Evolutionary conservation across 2,113 vertebrate species (phyloP).

Genomic region (Nibea albiflora): DNA sequence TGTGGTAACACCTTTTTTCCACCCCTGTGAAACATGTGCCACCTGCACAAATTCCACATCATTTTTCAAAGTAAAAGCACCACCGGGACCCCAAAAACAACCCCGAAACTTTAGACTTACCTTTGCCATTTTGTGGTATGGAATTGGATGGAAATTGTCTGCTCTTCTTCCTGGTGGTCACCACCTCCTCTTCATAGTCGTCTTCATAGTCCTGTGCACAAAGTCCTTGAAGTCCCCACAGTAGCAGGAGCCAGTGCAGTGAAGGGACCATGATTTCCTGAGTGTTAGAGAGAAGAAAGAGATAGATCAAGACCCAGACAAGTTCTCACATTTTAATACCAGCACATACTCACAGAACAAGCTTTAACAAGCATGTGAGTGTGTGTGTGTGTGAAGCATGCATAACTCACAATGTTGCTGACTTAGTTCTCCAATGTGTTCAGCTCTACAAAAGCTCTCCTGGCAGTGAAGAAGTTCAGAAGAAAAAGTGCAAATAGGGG

Average conservation of each 20-base stretch:
- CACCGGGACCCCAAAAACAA: background rate
- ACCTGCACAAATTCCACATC: conserved; percentile 33
- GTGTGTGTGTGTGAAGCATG: conserved; percentile 8
- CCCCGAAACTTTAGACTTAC: conserved; percentile 60
- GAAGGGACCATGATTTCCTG: conserved; percentile 65
- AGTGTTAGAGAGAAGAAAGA: conserved; percentile 12
- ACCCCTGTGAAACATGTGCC: conserved; percentile 1
- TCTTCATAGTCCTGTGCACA: conserved; percentile 84
- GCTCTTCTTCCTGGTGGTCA: conserved; percentile 76
- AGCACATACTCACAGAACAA: conserved; percentile 51
- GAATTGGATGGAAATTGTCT: conserved; percentile 78
- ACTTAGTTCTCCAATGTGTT: conserved; percentile 44
- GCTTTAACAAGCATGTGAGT: conserved; percentile 60
- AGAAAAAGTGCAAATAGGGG: conserved; percentile 27
- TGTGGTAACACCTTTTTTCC: conserved; percentile 19
- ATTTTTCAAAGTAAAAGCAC: background rate
- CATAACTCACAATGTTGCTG: conserved; percentile 70
- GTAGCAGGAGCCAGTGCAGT: conserved; percentile 83
- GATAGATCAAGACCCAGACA: conserved; percentile 31
- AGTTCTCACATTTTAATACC: conserved; percentile 66
- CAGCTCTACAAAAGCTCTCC: conserved; percentile 16
- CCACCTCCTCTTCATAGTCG: conserved; percentile 77
- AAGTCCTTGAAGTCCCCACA: conserved; percentile 81
- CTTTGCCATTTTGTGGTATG: conserved; percentile 76
- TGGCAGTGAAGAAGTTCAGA: background rate